phyloP scores from a whole-genome alignment of 2,113 vertebrate genomes.

The Alaudala cheleensis region DNA sequence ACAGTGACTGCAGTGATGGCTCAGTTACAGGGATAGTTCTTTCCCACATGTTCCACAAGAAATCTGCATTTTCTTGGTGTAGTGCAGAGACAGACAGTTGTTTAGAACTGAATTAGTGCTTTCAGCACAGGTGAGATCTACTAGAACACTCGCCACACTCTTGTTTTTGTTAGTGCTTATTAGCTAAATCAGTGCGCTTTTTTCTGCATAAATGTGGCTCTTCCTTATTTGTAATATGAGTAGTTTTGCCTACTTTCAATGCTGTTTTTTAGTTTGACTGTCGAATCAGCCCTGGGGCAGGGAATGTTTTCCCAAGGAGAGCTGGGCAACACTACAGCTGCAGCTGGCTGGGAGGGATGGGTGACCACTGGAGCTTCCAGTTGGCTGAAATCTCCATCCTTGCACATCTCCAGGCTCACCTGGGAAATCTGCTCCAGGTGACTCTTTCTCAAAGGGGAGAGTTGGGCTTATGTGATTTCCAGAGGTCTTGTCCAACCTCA shows the following conservation, averaged over 20 bases:
- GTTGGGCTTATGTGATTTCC: fast-evolving
- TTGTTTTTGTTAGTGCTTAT: neutral
- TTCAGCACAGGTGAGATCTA: neutral
- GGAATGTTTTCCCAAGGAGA: neutral
- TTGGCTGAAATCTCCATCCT: neutral
- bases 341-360: neutral
- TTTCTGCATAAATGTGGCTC: neutral
- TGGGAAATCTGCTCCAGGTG: neutral
- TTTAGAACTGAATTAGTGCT: neutral
- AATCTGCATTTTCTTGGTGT: neutral
- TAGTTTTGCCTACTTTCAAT: neutral
- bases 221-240: neutral
- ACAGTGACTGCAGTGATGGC: neutral
- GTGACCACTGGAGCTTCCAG: neutral
- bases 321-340: neutral
- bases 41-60: neutral
- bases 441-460: neutral
- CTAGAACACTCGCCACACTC: neutral
- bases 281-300: neutral
- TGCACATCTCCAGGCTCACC: fast-evolving
- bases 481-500: neutral
- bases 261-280: neutral
- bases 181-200: fast-evolving
- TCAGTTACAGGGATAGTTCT: neutral
- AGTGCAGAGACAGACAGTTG: neutral